These are phyloP conservation scores for Tragelaphus scriptus DNA, from an alignment of 2,113 vertebrate genomes.

Conservation along the genomic window DNA sequence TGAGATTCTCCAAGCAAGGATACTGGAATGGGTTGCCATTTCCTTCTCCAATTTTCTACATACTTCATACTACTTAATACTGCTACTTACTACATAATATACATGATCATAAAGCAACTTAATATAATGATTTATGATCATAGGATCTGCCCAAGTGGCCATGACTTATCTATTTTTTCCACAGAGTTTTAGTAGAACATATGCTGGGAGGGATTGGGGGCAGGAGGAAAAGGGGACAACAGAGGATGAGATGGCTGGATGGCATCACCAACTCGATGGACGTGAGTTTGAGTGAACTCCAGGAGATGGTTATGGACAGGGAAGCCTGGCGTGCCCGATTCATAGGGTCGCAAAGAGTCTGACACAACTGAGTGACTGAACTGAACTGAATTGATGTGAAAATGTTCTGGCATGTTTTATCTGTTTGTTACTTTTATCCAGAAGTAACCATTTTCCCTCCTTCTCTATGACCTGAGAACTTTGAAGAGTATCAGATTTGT, in stretches of 20 bases:
- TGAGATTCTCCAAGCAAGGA: too few species aligned
- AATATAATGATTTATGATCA: constrained; percentile 49
- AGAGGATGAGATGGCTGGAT: too few species aligned
- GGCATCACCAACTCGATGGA: too few species aligned
- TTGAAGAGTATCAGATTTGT: constrained; percentile 58
- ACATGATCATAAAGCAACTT: neutral
- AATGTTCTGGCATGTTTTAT: neutral
- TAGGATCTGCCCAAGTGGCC: neutral
- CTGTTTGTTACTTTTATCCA: neutral
- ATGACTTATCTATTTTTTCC: constrained; percentile 31
- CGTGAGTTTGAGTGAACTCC: too few species aligned
- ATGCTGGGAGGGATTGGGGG: neutral
- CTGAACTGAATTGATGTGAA: neutral
- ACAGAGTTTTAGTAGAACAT: constrained; percentile 36
- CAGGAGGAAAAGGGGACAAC: too few species aligned
- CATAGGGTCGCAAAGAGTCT: too few species aligned
- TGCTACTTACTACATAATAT: neutral
- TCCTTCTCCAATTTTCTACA: too few species aligned
- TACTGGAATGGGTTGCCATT: too few species aligned
- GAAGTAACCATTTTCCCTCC: neutral
- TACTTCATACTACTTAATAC: neutral
- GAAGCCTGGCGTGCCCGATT: too few species aligned
- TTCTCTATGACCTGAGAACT: neutral
- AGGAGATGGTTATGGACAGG: too few species aligned
- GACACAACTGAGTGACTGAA: too few species aligned